Evolutionary conservation across 2,888 invertebrate species (phyloP).

Genomic region (Drosophila quinaria): DNA sequence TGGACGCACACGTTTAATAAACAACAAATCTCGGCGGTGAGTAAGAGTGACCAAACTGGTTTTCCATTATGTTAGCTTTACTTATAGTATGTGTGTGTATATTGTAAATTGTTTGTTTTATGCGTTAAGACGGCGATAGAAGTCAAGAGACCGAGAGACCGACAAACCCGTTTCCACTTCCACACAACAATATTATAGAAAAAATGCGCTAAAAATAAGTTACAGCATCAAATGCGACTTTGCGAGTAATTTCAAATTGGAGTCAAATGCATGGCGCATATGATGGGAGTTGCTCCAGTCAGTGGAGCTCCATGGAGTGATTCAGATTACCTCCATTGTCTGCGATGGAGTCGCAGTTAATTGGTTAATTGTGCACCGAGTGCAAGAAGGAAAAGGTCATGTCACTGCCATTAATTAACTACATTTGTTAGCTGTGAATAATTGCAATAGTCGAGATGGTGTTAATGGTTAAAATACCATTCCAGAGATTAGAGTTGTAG

Average conservation of each 20-base stretch:
- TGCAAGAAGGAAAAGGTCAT: conserved; percentile 34
- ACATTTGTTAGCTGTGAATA: conserved; percentile 1
- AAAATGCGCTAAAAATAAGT: conserved; percentile 75
- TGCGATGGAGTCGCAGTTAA: conserved; percentile 35
- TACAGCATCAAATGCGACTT: conserved; percentile 66
- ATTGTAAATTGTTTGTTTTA: conserved; percentile 16
- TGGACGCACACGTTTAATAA: conserved; percentile 27
- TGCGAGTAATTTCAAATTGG: conserved; percentile 51
- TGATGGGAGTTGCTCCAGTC: conserved; percentile 28
- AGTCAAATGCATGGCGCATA: conserved; percentile 33
- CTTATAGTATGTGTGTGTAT: conserved; percentile 7
- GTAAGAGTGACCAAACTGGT: conserved; percentile 82
- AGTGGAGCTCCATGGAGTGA: conserved; percentile 26
- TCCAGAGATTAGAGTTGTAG: neutral
- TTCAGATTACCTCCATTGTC: conserved; percentile 46
- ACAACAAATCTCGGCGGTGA: conserved; percentile 56
- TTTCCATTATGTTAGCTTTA: conserved; percentile 54
- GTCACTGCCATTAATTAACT: conserved; percentile 23
- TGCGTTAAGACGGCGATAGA: conserved; percentile 46
- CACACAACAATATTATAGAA: conserved; percentile 20
- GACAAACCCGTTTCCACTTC: conserved; percentile 66
- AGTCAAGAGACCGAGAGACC: conserved; percentile 53
- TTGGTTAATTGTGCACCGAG: conserved; percentile 46
- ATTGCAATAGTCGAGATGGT: conserved; percentile 9
- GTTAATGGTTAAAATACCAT: neutral